Percentiles rank a stretch among this genome's conserved stretches.
Evolutionary conservation across 2,888 invertebrate genomes (phyloP).

Genomic region (Maniola hyperantus): DNA sequence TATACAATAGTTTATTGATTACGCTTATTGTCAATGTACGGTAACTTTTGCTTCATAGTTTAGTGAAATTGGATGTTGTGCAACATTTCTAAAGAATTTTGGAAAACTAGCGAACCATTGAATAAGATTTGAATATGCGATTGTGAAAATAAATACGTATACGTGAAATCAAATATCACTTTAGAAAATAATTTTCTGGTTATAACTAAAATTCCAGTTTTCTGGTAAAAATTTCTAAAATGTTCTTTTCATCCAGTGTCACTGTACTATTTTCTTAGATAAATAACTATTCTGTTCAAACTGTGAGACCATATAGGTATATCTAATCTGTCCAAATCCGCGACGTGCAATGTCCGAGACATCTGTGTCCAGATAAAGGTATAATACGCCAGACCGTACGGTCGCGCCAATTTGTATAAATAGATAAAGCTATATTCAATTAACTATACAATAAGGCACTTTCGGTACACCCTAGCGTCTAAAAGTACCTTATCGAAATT

Average conservation of each 20-base stretch:
- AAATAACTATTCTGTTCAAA: neutral
- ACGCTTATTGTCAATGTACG: neutral
- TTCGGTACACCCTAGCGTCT: conserved; percentile 57
- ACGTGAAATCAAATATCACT: neutral
- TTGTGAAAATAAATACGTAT: neutral
- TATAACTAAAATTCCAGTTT: neutral
- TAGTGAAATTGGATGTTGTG: neutral
- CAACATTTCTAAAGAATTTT: neutral
- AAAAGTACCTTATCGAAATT: conserved; percentile 57
- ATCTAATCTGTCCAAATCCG: conserved; percentile 11
- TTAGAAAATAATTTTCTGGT: no score
- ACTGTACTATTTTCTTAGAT: neutral
- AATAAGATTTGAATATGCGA: neutral
- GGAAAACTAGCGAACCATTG: neutral
- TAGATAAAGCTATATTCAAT: conserved; percentile 69
- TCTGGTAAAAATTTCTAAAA: neutral
- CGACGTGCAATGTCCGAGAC: conserved; percentile 19
- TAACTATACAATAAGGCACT: conserved; percentile 71
- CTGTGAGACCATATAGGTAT: neutral
- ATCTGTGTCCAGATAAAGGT: conserved; percentile 38
- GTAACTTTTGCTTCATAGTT: neutral
- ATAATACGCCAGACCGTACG: conserved; percentile 31
- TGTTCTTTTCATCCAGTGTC: neutral
- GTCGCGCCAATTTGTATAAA: conserved; percentile 64
- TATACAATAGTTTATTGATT: conserved; percentile 12